phyloP scores from a whole-genome alignment of 2,113 vertebrate species.

The Thryonomys swinderianus region DNA sequence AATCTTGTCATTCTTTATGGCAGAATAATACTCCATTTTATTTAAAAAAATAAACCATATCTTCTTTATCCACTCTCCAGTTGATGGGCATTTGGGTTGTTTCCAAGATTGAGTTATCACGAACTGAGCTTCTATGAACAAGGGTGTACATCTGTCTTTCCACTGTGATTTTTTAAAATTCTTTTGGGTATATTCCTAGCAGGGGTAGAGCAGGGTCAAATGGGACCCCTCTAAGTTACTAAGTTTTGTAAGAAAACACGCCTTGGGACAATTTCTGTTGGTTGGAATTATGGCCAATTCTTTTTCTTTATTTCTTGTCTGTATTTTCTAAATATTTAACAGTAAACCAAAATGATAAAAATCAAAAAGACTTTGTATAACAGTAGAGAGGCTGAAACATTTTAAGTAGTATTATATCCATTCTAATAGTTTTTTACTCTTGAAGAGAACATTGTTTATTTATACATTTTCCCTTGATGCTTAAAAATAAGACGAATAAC shows the following conservation, averaged over 20 bases:
- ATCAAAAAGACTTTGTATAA: not conserved
- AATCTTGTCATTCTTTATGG: no score
- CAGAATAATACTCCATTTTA: no score
- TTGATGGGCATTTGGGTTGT: no score
- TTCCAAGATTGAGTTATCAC: no score
- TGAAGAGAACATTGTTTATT: not conserved
- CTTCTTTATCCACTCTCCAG: no score
- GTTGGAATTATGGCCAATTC: not conserved
- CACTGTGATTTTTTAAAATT: no score
- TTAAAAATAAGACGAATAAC: slow-evolving; percentile 17
- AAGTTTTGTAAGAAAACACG: not conserved
- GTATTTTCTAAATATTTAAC: slow-evolving; percentile 13
- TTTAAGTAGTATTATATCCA: not conserved
- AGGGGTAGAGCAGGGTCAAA: no score
- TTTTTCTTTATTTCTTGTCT: not conserved
- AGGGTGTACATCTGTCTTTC: no score
- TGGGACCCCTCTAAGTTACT: not conserved
- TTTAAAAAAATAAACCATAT: no score
- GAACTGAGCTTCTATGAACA: no score
- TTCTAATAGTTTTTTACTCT: slow-evolving; percentile 16
- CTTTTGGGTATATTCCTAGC: no score
- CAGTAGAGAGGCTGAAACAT: not conserved
- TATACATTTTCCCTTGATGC: not conserved
- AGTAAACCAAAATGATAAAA: not conserved
- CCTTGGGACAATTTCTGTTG: not conserved